phyloP scores from a whole-genome alignment of 1,140 invertebrate genomes.

The Holotrichia oblita region DNA sequence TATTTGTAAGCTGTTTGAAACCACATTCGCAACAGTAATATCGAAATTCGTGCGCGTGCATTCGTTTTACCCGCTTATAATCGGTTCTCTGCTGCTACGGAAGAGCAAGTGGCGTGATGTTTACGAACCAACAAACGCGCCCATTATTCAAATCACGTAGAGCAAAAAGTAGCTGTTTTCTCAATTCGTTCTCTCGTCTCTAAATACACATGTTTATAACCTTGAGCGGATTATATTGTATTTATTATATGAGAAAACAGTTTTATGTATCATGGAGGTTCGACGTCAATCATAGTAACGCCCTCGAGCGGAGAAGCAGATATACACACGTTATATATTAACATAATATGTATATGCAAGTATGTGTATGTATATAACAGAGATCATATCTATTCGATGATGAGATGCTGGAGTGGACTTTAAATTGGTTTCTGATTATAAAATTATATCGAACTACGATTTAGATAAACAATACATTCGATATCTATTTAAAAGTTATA shows the following conservation, averaged over 20 bases:
- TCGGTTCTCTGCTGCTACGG: not conserved
- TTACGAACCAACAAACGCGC: slow-evolving; percentile 32
- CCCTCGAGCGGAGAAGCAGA: not conserved
- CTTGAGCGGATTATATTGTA: slow-evolving; percentile 35
- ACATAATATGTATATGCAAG: not conserved
- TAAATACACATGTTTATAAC: slow-evolving; percentile 34
- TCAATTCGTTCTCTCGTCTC: slow-evolving; percentile 21
- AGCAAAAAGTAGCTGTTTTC: slow-evolving; percentile 34
- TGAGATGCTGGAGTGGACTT: no score
- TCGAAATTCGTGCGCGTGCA: slow-evolving; percentile 15
- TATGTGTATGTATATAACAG: not conserved
- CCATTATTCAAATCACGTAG: slow-evolving; percentile 31
- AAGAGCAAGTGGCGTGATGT: slow-evolving; percentile 27
- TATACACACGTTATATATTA: no score
- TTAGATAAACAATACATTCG: no score
- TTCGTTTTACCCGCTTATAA: not conserved
- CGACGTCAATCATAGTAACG: not conserved
- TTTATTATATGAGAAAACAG: slow-evolving; percentile 37
- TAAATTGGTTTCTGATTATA: no score
- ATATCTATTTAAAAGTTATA: no score
- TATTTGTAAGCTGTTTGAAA: not conserved
- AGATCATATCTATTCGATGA: no score
- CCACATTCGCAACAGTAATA: not conserved
- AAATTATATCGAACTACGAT: no score
- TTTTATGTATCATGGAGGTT: slow-evolving; percentile 16